Evolutionary conservation across 2,797 vertebrate genomes (phyloP).

Genomic region (Tarsius wallacei): DNA sequence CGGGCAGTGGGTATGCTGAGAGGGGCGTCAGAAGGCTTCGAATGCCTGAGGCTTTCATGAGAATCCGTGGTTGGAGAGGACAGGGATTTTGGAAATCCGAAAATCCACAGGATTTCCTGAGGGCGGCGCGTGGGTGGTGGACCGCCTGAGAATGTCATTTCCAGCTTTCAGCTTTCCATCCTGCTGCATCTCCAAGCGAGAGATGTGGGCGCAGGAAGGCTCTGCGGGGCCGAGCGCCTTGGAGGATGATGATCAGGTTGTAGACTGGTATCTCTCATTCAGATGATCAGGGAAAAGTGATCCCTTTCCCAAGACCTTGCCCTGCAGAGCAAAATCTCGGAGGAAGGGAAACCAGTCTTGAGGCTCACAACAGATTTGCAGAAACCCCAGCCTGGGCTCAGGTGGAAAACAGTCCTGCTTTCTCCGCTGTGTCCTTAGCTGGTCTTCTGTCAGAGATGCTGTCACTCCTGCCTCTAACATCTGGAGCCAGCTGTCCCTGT

Average conservation of each 20-base stretch:
- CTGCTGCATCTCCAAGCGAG: too few species aligned
- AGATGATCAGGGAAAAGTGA: not conserved
- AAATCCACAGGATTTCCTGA: not conserved
- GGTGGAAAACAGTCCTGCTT: not conserved
- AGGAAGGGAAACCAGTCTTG: not conserved
- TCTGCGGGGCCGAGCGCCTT: not conserved
- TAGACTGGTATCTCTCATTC: not conserved
- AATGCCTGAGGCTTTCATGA: not conserved
- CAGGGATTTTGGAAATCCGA: not conserved
- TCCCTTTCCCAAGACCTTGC: not conserved
- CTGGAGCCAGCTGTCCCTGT: not conserved
- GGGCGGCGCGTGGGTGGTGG: rapidly evolving
- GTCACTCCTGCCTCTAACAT: not conserved
- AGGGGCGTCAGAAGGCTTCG: not conserved
- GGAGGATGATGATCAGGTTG: not conserved
- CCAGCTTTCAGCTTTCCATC: not conserved
- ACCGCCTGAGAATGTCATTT: not conserved
- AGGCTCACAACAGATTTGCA: not conserved
- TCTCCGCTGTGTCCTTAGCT: not conserved
- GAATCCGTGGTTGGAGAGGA: not conserved
- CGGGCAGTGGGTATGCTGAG: rapidly evolving
- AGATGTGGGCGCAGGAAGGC: not conserved
- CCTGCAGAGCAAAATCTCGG: not conserved
- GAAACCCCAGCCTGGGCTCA: not conserved
- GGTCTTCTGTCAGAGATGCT: not conserved